Percentiles rank a stretch among this genome's conserved stretches.
These are phyloP conservation scores for Agapostemon virescens DNA, from an alignment of 2,888 invertebrate species.

Conservation along the genomic window DNA sequence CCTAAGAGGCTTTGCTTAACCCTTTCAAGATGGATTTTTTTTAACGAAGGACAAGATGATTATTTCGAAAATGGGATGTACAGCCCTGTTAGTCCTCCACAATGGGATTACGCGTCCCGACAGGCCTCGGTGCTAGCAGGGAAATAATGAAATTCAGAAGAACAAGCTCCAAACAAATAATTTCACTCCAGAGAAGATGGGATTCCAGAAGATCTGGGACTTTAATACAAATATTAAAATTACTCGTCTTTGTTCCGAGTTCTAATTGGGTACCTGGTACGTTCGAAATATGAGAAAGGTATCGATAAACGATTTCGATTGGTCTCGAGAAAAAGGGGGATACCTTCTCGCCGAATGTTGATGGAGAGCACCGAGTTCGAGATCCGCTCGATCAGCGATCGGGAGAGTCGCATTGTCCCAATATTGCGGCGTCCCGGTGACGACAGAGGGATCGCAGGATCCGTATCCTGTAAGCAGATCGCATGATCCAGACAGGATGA, in stretches of 20 bases:
- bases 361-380: not conserved
- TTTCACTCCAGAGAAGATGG: not conserved
- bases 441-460: not conserved
- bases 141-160: not conserved
- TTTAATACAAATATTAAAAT: not conserved
- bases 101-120: not conserved
- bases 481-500: not conserved
- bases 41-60: not conserved
- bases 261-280: not conserved
- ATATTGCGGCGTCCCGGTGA: not conserved
- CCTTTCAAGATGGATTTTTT: constrained; percentile 3
- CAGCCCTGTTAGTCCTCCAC: not conserved
- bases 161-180: not conserved
- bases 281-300: not conserved
- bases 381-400: not conserved
- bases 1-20: not conserved
- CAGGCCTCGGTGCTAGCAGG: not conserved
- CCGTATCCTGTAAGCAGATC: not conserved
- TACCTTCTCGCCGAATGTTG: not conserved
- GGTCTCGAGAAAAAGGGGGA: not conserved
- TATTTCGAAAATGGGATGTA: not conserved
- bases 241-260: not conserved
- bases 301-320: not conserved
- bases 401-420: not conserved
- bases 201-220: no score